phyloP scores from a whole-genome alignment of 2,113 vertebrate species.

The Sitta europaea region DNA sequence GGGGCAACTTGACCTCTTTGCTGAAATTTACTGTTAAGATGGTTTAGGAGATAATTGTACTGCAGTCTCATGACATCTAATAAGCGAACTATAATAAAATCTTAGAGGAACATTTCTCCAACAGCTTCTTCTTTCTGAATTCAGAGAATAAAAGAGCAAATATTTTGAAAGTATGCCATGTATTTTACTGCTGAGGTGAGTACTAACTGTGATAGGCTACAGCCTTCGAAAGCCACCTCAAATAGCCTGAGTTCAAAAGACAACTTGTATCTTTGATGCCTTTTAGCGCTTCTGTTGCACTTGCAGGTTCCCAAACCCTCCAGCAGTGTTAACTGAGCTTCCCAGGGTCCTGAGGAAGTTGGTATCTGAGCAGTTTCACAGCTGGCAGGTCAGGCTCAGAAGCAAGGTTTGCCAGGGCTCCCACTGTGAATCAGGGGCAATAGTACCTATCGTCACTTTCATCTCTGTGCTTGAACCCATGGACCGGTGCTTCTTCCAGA shows the following conservation, averaged over 20 bases:
- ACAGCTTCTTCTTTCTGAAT: neutral
- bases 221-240: neutral
- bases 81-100: neutral
- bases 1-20: neutral
- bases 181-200: neutral
- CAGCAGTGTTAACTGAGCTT: neutral
- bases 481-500: neutral
- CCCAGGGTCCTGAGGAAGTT: neutral
- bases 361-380: neutral
- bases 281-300: neutral
- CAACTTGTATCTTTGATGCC: neutral
- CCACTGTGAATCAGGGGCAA: neutral
- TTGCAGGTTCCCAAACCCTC: neutral
- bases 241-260: neutral
- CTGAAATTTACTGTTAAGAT: neutral
- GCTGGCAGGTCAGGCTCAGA: neutral
- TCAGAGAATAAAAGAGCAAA: neutral
- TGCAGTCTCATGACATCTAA: neutral
- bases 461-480: constrained; percentile 7
- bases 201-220: neutral
- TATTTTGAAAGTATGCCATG: neutral
- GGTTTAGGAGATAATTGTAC: neutral
- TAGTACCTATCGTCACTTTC: neutral
- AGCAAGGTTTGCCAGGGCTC: neutral
- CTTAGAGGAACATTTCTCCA: neutral